Percentiles rank a stretch among this genome's conserved stretches.
Conservation (phyloP, 2,797 vertebrate genomes). For the Sebastes steindachneri region DNA sequence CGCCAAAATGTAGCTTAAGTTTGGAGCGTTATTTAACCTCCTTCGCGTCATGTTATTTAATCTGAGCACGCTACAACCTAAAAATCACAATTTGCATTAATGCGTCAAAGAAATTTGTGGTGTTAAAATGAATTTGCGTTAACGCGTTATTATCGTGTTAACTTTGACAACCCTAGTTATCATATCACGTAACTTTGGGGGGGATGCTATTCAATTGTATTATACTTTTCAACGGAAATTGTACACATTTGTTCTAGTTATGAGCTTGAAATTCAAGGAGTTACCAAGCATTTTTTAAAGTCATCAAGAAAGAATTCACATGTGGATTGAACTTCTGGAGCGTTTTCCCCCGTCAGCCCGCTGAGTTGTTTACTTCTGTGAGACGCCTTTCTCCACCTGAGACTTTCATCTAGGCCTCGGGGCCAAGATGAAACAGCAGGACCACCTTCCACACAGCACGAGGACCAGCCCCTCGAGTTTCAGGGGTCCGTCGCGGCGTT, state of each 20-base stretch:
- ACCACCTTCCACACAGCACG: constrained; percentile 29
- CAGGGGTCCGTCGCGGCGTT: constrained; percentile 9
- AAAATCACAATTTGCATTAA: too few species aligned
- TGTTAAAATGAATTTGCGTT: too few species aligned
- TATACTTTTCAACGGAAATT: neutral
- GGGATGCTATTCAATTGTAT: neutral
- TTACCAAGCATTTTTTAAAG: neutral
- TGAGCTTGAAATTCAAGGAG: neutral
- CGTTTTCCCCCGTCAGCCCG: neutral
- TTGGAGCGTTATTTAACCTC: too few species aligned
- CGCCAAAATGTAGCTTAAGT: too few species aligned
- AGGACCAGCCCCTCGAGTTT: constrained; percentile 40
- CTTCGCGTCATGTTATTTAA: too few species aligned
- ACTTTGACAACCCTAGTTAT: too few species aligned
- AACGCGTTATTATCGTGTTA: too few species aligned
- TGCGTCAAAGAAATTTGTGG: too few species aligned
- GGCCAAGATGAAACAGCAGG: constrained; percentile 58
- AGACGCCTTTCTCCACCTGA: constrained; percentile 27
- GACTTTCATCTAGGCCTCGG: constrained; percentile 37
- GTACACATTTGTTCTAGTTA: too few species aligned
- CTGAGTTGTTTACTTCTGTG: constrained; percentile 39
- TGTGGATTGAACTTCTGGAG: neutral
- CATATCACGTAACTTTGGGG: too few species aligned
- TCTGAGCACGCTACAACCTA: too few species aligned
- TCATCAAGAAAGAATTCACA: neutral